Percentiles rank a stretch among this genome's conserved stretches.
phyloP scores from a whole-genome alignment of 2,113 vertebrate genomes.

The Solea solea region DNA sequence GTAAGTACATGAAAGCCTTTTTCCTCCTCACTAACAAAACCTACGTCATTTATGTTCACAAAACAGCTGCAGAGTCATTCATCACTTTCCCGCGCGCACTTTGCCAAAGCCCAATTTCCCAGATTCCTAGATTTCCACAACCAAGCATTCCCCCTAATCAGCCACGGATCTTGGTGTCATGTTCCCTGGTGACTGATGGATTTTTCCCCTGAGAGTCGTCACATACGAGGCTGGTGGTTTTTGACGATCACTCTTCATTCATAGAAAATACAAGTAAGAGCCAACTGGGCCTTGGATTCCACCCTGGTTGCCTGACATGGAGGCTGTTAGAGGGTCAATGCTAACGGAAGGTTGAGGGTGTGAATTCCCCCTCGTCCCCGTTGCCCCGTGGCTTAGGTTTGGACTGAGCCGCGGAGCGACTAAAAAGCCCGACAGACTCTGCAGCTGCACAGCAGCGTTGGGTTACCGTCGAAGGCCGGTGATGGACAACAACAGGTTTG shows the following conservation, averaged over 20 bases:
- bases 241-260: conserved; percentile 47
- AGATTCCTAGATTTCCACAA: conserved; percentile 76
- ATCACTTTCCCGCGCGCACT: conserved; percentile 29
- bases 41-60: conserved; percentile 38
- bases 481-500: conserved; percentile 85
- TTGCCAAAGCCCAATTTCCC: conserved; percentile 70
- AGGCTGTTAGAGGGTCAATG: conserved; percentile 38
- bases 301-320: conserved; percentile 19
- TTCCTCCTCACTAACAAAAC: conserved; percentile 45
- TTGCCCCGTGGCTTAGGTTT: conserved; percentile 53
- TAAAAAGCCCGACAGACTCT: conserved; percentile 62
- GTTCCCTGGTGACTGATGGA: conserved; percentile 60
- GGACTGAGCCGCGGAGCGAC: conserved; percentile 57
- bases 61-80: conserved; percentile 72
- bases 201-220: conserved; percentile 35
- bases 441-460: conserved; percentile 77
- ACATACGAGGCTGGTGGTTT: conserved; percentile 46
- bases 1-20: neutral
- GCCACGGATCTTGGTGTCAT: conserved; percentile 65
- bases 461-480: conserved; percentile 70
- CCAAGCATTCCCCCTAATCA: conserved; percentile 54
- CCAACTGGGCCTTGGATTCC: conserved; percentile 37
- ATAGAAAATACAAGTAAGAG: conserved; percentile 39
- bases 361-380: conserved; percentile 34
- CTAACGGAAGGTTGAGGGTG: conserved; percentile 51